Evolutionary conservation across 2,888 invertebrate genomes (phyloP).

Genomic region (Eustalomyia histrio): DNA sequence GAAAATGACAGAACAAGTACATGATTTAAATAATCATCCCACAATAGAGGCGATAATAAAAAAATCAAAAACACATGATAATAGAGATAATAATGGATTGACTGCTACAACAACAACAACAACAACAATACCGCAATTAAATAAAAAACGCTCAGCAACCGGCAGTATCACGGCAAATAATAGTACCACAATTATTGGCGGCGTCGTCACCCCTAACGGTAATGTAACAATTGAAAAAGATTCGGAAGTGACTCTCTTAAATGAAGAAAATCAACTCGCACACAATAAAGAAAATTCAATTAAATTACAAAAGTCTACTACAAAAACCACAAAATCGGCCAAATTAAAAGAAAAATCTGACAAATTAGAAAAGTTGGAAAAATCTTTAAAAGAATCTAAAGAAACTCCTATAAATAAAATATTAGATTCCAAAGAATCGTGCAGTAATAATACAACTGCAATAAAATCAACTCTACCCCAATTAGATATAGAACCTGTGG

Average conservation of each 20-base stretch:
- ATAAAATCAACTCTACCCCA: slow-evolving; percentile 49
- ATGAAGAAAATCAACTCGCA: slow-evolving; percentile 4
- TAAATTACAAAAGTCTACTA: slow-evolving; percentile 39
- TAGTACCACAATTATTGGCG: slow-evolving; percentile 13
- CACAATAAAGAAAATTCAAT: slow-evolving; percentile 29
- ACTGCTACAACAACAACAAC: slow-evolving; percentile 13
- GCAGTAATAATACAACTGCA: not conserved
- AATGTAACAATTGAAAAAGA: slow-evolving; percentile 15
- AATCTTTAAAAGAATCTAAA: slow-evolving; percentile 38
- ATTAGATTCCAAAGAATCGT: not conserved
- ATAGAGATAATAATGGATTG: slow-evolving; percentile 44
- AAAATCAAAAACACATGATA: slow-evolving; percentile 35
- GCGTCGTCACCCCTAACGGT: slow-evolving; percentile 36
- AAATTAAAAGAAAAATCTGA: slow-evolving; percentile 60
- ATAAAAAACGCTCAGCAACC: slow-evolving; percentile 56
- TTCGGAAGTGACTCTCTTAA: slow-evolving; percentile 20
- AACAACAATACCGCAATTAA: slow-evolving; percentile 41
- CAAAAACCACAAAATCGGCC: slow-evolving; percentile 33
- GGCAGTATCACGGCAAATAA: slow-evolving; percentile 46
- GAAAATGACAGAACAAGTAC: slow-evolving; percentile 38
- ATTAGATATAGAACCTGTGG: slow-evolving; percentile 55
- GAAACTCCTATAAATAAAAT: slow-evolving; percentile 24
- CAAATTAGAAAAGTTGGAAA: slow-evolving; percentile 37
- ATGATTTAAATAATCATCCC: slow-evolving; percentile 27
- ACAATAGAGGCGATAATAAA: slow-evolving; percentile 30